Conservation (phyloP, 2,797 vertebrate genomes). For the Salarias fasciatus region DNA sequence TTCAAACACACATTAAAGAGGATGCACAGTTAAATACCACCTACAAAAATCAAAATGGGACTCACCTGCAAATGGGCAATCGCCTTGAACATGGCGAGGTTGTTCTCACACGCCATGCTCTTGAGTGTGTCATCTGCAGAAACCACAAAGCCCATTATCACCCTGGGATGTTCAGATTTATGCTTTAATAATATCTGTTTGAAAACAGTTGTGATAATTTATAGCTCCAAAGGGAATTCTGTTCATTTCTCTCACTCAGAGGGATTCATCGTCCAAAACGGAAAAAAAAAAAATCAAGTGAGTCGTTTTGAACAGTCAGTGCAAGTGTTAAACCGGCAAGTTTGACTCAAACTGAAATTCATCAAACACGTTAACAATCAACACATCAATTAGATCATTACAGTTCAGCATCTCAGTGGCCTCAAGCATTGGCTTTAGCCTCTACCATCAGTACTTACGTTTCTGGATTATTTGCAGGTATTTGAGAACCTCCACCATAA, state of each 20-base stretch:
- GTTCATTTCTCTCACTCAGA: background rate
- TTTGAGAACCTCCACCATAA: constrained; percentile 87
- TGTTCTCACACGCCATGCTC: constrained; percentile 85
- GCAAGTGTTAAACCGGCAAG: too few relatives aligned
- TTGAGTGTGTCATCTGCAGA: constrained; percentile 85
- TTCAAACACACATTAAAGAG: too few relatives aligned
- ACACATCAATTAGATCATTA: too few relatives aligned
- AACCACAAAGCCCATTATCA: constrained; percentile 6
- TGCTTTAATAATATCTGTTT: background rate
- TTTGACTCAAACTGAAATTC: too few relatives aligned
- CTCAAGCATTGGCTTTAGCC: too few relatives aligned
- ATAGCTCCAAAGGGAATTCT: background rate
- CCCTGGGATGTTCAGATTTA: constrained; percentile 1
- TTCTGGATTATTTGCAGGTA: constrained; percentile 85
- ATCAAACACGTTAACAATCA: too few relatives aligned
- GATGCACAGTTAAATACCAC: background rate
- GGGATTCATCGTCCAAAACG: too few relatives aligned
- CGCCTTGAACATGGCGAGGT: constrained; percentile 87
- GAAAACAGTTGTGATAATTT: constrained; percentile 7
- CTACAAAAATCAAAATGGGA: background rate
- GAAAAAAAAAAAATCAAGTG: background rate
- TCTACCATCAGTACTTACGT: constrained; percentile 83
- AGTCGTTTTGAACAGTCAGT: background rate
- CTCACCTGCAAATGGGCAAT: constrained; percentile 89
- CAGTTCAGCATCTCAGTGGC: too few relatives aligned